Evolutionary conservation across 2,888 invertebrate genomes (phyloP).

Genomic region (Apamea anceps): DNA sequence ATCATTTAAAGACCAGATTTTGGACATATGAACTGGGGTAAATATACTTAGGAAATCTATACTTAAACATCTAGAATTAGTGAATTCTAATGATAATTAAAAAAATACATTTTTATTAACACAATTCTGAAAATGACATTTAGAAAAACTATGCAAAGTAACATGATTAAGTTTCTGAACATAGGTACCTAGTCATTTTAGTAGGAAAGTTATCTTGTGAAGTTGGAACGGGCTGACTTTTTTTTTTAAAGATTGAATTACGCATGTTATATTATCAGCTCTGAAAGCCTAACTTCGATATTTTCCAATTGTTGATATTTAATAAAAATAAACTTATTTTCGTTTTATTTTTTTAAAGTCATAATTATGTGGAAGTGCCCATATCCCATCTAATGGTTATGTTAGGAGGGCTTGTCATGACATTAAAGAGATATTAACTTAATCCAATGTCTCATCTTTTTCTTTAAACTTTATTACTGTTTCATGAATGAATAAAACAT

Average conservation of each 20-base stretch:
- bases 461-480: neutral
- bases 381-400: neutral
- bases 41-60: constrained; percentile 51
- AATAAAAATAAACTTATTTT: neutral
- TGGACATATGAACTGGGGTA: constrained; percentile 57
- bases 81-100: constrained; percentile 9
- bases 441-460: neutral
- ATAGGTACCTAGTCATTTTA: neutral
- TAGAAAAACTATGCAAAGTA: neutral
- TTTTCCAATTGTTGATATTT: neutral
- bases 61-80: constrained; percentile 11
- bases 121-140: neutral
- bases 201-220: neutral
- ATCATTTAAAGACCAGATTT: constrained; percentile 40
- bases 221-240: neutral
- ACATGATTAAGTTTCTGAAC: neutral
- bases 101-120: neutral
- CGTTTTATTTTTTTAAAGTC: neutral
- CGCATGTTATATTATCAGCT: neutral
- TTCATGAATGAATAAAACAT: neutral
- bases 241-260: neutral
- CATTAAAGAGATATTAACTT: neutral
- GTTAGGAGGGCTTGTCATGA: neutral
- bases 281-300: neutral
- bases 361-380: neutral